These are phyloP conservation scores for Pinctada fucata DNA, from an alignment of 2,888 invertebrate species.

Conservation along the genomic window DNA sequence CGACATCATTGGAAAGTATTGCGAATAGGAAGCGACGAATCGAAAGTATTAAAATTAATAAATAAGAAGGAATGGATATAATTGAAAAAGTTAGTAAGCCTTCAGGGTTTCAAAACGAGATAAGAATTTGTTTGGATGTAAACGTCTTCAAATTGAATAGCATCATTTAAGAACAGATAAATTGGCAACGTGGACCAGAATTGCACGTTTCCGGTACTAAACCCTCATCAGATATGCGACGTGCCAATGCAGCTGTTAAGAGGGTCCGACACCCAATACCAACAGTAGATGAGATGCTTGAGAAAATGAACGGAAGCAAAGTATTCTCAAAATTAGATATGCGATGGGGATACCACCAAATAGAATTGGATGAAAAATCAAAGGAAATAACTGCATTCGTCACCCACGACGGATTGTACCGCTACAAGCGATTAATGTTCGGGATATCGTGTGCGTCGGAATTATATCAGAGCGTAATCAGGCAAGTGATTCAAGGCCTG, in stretches of 20 bases:
- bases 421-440: constrained; percentile 44
- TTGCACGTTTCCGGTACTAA: too few species aligned
- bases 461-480: constrained; percentile 44
- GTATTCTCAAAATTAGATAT: constrained; percentile 50
- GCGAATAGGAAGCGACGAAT: too few species aligned
- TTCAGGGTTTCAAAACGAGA: constrained; percentile 35
- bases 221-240: constrained; percentile 49
- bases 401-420: constrained; percentile 42
- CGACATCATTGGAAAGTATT: neutral
- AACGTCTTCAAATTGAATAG: too few species aligned
- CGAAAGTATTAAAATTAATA: neutral
- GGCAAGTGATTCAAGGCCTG: constrained; percentile 33
- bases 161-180: too few species aligned
- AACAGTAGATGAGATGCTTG: constrained; percentile 27
- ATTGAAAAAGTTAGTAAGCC: constrained; percentile 10
- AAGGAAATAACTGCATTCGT: constrained; percentile 51
- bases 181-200: too few species aligned
- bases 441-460: constrained; percentile 44
- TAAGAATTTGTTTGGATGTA: constrained; percentile 34
- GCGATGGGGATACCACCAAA: constrained; percentile 48
- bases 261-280: constrained; percentile 30
- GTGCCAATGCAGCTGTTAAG: constrained; percentile 42
- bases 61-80: constrained; percentile 8
- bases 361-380: constrained; percentile 47
- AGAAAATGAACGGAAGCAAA: constrained; percentile 24